Evolutionary conservation across 2,797 vertebrate genomes (phyloP).

Genomic region (Phoeniculus purpureus): DNA sequence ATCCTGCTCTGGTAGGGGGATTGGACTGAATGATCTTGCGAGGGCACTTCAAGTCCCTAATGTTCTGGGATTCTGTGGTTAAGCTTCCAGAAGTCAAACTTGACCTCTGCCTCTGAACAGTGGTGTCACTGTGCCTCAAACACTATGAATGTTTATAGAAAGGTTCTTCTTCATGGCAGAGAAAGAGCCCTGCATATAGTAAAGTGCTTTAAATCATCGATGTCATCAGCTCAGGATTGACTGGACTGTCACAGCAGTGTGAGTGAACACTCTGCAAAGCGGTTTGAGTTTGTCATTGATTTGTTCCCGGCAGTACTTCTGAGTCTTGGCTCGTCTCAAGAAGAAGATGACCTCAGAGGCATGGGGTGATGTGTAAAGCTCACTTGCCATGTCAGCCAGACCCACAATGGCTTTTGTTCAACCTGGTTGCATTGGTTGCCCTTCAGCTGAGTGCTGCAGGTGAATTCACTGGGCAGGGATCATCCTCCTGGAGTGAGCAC

Average conservation of each 20-base stretch:
- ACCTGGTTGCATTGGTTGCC: rapidly evolving
- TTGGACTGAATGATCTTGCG: too few relatives aligned
- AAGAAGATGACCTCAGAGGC: not conserved
- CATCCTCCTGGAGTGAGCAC: not conserved
- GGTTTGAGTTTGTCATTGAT: not conserved
- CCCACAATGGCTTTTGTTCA: not conserved
- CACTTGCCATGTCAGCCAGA: not conserved
- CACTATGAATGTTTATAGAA: not conserved
- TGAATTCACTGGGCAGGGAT: not conserved
- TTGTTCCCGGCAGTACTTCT: not conserved
- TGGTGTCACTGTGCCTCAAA: not conserved
- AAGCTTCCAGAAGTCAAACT: not conserved
- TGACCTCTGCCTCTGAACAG: not conserved
- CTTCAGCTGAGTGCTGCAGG: rapidly evolving
- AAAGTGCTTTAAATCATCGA: not conserved
- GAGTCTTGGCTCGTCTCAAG: not conserved
- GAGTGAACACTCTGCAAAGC: not conserved
- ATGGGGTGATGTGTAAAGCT: not conserved
- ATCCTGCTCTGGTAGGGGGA: too few relatives aligned
- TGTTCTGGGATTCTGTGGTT: too few relatives aligned
- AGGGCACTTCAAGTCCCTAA: too few relatives aligned
- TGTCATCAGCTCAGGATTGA: not conserved
- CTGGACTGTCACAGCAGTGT: not conserved
- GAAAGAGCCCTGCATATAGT: rapidly evolving
- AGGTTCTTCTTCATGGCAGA: not conserved